These are phyloP conservation scores for Loxodonta africana DNA, from an alignment of 2,113 vertebrate genomes.

Conservation along the genomic window DNA sequence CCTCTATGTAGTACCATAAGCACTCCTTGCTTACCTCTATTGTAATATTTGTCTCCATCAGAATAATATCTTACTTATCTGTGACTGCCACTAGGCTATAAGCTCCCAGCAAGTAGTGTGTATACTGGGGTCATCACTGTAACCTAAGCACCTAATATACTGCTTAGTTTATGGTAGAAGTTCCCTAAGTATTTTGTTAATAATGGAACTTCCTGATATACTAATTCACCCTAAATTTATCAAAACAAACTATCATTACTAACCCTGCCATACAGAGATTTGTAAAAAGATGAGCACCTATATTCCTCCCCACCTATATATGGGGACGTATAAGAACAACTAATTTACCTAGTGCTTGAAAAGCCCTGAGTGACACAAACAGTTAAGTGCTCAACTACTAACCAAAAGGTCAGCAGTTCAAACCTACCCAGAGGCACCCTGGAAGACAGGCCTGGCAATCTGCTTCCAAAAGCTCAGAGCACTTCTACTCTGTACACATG, in stretches of 20 bases:
- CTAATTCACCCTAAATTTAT: background rate
- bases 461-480: too few relatives aligned
- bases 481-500: too few relatives aligned
- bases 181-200: background rate
- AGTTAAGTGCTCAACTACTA: background rate
- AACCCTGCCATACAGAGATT: background rate
- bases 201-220: background rate
- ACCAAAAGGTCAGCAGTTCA: background rate
- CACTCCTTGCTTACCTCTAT: background rate
- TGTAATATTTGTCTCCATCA: background rate
- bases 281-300: slow-evolving; percentile 14
- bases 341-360: background rate
- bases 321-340: background rate
- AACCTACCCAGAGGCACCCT: background rate
- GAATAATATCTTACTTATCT: background rate
- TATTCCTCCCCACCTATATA: background rate
- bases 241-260: slow-evolving; percentile 6
- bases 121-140: background rate
- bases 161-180: background rate
- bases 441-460: too few relatives aligned
- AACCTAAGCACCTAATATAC: background rate
- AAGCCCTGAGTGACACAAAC: background rate
- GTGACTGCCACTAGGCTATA: background rate
- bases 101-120: background rate
- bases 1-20: background rate